A percentile compares a stretch with the other conserved stretches of the same genome.
These are phyloP conservation scores for Natator depressus DNA, from an alignment of 2,113 vertebrate species.

Conservation along the genomic window DNA sequence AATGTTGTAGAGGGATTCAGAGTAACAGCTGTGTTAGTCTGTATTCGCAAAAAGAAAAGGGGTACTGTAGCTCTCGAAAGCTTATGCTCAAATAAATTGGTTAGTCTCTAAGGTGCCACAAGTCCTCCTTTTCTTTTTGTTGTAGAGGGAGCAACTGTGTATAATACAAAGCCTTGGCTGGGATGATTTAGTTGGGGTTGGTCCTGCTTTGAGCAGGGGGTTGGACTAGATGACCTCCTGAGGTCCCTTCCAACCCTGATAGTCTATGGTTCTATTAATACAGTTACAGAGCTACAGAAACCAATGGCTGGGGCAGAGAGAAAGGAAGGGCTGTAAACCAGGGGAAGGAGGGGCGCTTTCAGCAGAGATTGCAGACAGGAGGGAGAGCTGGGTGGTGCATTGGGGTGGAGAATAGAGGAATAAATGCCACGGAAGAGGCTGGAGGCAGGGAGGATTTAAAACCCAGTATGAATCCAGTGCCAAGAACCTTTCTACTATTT, in stretches of 20 bases:
- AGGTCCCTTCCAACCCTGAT: too few relatives aligned
- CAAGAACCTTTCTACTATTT: neutral
- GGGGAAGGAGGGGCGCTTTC: neutral
- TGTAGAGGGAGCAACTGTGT: neutral
- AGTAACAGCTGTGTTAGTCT: too few relatives aligned
- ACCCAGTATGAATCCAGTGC: accelerated
- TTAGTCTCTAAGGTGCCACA: too few relatives aligned
- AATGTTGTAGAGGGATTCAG: neutral
- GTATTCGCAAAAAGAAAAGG: too few relatives aligned
- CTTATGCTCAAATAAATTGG: too few relatives aligned
- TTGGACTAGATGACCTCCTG: too few relatives aligned
- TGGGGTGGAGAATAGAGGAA: neutral
- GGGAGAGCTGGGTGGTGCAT: too few relatives aligned
- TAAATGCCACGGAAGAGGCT: neutral
- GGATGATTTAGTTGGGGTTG: too few relatives aligned
- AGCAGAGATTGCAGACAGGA: neutral
- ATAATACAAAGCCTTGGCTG: neutral
- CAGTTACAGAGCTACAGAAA: neutral
- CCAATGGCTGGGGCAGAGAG: neutral
- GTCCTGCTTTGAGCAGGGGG: too few relatives aligned
- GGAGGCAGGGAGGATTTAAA: accelerated
- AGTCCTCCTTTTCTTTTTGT: too few relatives aligned
- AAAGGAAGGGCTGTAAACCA: neutral
- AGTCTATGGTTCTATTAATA: neutral
- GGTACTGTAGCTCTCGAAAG: too few relatives aligned